phyloP scores from a whole-genome alignment of 2,113 vertebrate genomes.

The Plestiodon gilberti region DNA sequence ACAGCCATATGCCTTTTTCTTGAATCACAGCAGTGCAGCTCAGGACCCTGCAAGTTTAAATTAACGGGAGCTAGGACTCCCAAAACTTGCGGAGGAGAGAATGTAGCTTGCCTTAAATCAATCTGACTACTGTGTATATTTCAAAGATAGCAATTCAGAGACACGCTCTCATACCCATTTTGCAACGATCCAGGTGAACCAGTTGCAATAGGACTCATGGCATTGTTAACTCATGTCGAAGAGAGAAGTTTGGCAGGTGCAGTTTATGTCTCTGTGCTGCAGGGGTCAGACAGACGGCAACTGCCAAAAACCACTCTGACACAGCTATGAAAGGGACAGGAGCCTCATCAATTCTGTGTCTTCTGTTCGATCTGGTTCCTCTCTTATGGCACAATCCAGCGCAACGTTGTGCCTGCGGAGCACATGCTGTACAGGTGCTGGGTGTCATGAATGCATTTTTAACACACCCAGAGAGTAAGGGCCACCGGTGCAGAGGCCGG shows the following conservation, averaged over 20 bases:
- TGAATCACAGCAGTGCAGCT: background rate
- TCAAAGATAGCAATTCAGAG: background rate
- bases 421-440: too few species aligned
- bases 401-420: too few species aligned
- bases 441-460: too few species aligned
- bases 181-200: background rate
- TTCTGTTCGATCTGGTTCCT: background rate
- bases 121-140: background rate
- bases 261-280: background rate
- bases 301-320: too few species aligned
- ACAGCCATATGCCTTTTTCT: background rate
- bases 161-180: background rate
- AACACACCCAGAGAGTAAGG: too few species aligned
- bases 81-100: background rate
- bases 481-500: too few species aligned
- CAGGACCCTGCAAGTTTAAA: background rate
- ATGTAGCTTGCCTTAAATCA: constrained; percentile 12
- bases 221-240: background rate
- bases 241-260: background rate
- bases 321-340: background rate
- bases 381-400: too few species aligned
- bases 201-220: background rate
- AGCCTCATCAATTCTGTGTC: background rate
- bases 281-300: background rate
- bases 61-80: background rate